Conservation (phyloP, 1,140 invertebrate genomes). For the Drosophila oshimai region DNA sequence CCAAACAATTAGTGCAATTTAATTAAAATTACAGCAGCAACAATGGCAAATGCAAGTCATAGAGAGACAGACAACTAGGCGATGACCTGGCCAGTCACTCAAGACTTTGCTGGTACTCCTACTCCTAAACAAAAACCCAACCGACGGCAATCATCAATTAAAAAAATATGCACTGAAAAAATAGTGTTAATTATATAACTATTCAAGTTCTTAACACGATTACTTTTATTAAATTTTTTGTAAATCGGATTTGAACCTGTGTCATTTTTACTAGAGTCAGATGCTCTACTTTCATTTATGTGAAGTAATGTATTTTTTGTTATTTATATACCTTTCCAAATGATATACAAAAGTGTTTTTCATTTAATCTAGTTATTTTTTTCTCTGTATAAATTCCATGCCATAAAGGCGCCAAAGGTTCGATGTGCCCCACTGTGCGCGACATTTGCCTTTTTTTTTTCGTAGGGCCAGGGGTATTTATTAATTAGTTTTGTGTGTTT, state of each 20-base stretch:
- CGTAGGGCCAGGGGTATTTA: conserved; percentile 36
- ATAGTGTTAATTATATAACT: too few relatives aligned
- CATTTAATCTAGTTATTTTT: background rate
- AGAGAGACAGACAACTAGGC: conserved; percentile 16
- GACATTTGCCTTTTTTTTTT: conserved; percentile 50
- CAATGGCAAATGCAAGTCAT: conserved; percentile 63
- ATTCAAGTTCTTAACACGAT: too few relatives aligned
- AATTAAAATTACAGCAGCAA: conserved; percentile 65
- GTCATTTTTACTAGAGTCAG: too few relatives aligned
- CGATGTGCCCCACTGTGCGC: conserved; percentile 50
- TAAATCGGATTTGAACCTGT: too few relatives aligned
- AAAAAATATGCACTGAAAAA: conserved; percentile 2
- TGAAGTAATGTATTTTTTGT: too few relatives aligned
- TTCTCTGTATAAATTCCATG: conserved; percentile 27
- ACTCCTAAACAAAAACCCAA: conserved; percentile 1
- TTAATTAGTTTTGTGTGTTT: conserved; percentile 65
- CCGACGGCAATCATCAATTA: conserved; percentile 48
- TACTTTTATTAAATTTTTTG: too few relatives aligned
- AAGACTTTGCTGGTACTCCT: conserved; percentile 6
- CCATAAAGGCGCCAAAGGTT: conserved; percentile 36
- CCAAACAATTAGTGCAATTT: conserved; percentile 78
- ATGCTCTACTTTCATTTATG: too few relatives aligned
- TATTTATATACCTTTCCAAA: too few relatives aligned
- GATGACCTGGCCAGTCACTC: conserved; percentile 72
- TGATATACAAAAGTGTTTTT: too few relatives aligned